Conservation (phyloP, 1,140 invertebrate genomes). For the Prorops nasuta region DNA sequence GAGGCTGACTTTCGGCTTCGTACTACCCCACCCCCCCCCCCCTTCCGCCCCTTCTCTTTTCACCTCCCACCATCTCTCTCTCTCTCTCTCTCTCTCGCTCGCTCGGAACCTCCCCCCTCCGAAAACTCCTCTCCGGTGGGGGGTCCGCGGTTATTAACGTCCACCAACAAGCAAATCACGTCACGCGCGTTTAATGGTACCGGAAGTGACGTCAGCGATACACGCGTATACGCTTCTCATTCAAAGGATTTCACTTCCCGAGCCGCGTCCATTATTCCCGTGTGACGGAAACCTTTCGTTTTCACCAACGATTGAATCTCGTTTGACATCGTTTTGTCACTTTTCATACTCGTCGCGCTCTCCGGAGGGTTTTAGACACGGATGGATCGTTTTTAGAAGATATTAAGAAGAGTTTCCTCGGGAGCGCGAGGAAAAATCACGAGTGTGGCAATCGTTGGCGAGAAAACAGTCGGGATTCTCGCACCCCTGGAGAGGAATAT, state of each 20-base stretch:
- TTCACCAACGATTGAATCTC: not conserved
- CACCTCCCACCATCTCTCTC: not conserved
- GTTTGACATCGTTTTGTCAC: not conserved
- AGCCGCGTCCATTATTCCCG: too few relatives aligned
- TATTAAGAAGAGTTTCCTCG: not conserved
- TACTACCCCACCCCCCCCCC: not conserved
- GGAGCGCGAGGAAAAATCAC: not conserved
- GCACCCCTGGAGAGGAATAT: conserved; percentile 11
- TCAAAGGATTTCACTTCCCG: not conserved
- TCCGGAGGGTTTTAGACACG: not conserved
- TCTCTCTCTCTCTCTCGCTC: not conserved
- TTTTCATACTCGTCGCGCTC: not conserved
- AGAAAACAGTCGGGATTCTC: conserved; percentile 9
- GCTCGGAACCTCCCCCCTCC: too few relatives aligned
- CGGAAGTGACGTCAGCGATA: not conserved
- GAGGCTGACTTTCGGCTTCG: not conserved
- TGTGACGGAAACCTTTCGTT: not conserved
- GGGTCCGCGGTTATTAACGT: not conserved
- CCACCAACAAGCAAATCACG: not conserved
- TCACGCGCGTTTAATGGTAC: not conserved
- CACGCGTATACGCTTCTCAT: not conserved
- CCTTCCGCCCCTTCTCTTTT: not conserved
- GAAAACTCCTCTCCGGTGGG: too few relatives aligned
- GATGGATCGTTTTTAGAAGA: not conserved
- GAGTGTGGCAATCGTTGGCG: not conserved